These are phyloP conservation scores for Ophonus ardosiacus DNA, from an alignment of 2,888 invertebrate species.

Conservation along the genomic window DNA sequence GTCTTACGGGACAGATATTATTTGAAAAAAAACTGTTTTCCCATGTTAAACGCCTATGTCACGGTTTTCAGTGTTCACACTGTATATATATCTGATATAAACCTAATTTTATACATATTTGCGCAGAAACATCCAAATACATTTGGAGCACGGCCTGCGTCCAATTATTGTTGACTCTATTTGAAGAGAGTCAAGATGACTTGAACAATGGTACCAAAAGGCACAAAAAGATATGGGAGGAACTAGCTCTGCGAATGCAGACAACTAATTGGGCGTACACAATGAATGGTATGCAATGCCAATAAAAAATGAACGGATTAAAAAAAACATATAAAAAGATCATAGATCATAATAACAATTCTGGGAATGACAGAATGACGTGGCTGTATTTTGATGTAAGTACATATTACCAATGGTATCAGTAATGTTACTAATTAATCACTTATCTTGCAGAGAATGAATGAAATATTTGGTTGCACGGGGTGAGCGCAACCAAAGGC, in stretches of 20 bases:
- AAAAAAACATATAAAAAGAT: conserved; percentile 14
- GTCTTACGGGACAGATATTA: too few species aligned
- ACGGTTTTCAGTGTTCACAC: too few species aligned
- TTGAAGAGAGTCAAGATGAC: too few species aligned
- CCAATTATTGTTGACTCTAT: neutral
- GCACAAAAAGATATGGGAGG: neutral
- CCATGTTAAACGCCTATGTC: too few species aligned
- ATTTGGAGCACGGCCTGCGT: neutral
- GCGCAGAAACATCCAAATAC: conserved; percentile 1
- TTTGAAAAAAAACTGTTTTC: too few species aligned
- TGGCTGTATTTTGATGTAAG: too few species aligned
- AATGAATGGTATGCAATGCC: neutral
- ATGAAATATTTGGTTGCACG: too few species aligned
- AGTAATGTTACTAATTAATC: too few species aligned
- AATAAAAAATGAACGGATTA: neutral
- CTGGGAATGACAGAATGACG: neutral
- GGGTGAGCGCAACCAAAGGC: too few species aligned
- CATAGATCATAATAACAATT: neutral
- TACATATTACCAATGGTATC: too few species aligned
- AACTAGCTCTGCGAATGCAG: neutral
- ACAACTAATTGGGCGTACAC: neutral
- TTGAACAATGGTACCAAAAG: neutral
- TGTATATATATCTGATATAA: neutral
- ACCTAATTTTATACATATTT: conserved; percentile 1
- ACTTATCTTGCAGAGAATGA: too few species aligned